A percentile compares a stretch with the other conserved stretches of the same genome.
Conservation (phyloP, 2,888 invertebrate species). For the Steinernema scapterisci region DNA sequence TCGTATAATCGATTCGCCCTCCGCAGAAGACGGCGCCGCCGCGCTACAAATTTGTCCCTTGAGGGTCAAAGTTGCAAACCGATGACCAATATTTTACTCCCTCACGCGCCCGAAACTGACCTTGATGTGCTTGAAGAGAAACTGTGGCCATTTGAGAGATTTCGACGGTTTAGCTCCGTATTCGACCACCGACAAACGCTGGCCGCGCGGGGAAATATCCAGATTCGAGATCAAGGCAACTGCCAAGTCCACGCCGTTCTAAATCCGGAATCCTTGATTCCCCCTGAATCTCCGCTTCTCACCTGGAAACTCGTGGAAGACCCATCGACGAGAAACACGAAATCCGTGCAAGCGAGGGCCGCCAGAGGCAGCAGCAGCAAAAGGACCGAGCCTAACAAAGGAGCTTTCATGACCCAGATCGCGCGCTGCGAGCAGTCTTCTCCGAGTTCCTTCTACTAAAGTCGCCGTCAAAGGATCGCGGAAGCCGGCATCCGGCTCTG, state of each 20-base stretch:
- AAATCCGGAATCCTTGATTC: background rate
- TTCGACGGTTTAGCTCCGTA: background rate
- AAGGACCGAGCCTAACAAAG: background rate
- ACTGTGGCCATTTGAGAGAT: background rate
- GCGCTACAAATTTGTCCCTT: background rate
- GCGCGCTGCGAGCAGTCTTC: background rate
- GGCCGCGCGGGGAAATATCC: conserved; percentile 24
- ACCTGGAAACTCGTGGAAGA: conserved; percentile 13
- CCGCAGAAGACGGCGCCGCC: too few relatives aligned
- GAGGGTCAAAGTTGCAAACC: background rate
- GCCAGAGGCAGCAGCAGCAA: background rate
- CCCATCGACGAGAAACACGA: conserved; percentile 33
- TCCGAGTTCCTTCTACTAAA: background rate
- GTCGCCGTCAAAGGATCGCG: conserved; percentile 9
- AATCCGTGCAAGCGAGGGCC: conserved; percentile 23
- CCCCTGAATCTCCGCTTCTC: background rate
- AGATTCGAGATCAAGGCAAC: background rate
- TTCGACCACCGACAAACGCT: conserved; percentile 23
- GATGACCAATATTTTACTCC: background rate
- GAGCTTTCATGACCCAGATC: conserved; percentile 18
- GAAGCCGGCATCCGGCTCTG: conserved; percentile 27
- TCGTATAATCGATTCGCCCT: background rate
- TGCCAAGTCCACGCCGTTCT: background rate
- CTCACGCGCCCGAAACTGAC: background rate
- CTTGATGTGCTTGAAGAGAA: conserved; percentile 24